These are phyloP conservation scores for Mantis religiosa DNA, from an alignment of 2,888 invertebrate genomes.

Conservation along the genomic window DNA sequence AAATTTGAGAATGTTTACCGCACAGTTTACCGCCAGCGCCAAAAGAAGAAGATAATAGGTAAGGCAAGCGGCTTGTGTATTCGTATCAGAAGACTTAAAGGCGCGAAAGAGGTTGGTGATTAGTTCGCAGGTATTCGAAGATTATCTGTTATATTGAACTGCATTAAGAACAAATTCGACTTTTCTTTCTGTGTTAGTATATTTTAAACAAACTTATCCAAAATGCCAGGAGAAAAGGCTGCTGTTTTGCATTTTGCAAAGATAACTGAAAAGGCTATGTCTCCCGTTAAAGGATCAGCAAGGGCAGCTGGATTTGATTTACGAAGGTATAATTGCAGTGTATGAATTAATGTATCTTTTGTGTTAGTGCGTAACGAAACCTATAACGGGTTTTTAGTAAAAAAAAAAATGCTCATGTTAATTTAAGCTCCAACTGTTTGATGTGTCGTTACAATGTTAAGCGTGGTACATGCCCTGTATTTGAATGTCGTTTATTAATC, in stretches of 20 bases:
- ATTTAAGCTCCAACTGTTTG: too few species aligned
- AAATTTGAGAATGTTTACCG: too few species aligned
- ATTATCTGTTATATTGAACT: background rate
- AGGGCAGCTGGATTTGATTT: conserved; percentile 90
- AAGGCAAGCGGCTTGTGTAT: too few species aligned
- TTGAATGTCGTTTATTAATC: too few species aligned
- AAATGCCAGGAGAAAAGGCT: conserved; percentile 35
- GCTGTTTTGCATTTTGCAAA: conserved; percentile 68
- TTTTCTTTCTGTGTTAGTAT: background rate
- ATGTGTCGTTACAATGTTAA: too few species aligned
- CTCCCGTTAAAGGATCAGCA: conserved; percentile 79
- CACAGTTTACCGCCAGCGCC: too few species aligned
- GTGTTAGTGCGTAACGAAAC: background rate
- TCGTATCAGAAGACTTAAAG: too few species aligned
- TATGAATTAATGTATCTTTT: background rate
- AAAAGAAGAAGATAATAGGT: too few species aligned
- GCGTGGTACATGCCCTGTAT: too few species aligned
- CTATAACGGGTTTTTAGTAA: too few species aligned
- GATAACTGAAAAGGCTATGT: conserved; percentile 72
- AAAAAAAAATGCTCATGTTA: too few species aligned
- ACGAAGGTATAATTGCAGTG: conserved; percentile 56
- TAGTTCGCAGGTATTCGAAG: background rate
- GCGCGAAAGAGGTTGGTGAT: background rate
- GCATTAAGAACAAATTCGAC: background rate
- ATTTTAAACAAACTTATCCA: background rate